These are phyloP conservation scores for Axis porcinus DNA, from an alignment of 2,113 vertebrate species.

Conservation along the genomic window DNA sequence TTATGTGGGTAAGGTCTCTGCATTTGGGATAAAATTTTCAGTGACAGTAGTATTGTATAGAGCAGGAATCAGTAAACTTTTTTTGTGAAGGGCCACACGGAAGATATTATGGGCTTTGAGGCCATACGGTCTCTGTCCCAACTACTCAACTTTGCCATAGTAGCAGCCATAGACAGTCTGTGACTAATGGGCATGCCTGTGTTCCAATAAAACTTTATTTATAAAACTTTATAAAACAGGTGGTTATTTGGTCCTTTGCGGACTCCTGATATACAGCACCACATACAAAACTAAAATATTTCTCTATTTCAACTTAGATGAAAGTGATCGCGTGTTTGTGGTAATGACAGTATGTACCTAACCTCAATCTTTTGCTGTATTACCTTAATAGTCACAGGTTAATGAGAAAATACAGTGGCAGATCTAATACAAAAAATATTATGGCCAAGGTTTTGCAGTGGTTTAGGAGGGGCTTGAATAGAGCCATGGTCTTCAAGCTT, in stretches of 20 bases:
- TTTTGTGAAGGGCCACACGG: background rate
- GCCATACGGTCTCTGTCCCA: background rate
- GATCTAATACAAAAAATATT: background rate
- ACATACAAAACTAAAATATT: background rate
- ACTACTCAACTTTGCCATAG: background rate
- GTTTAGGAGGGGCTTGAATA: background rate
- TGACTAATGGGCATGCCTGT: background rate
- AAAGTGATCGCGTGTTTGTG: background rate
- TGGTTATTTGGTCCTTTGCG: background rate
- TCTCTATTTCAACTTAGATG: background rate
- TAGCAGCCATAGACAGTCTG: background rate
- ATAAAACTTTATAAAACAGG: background rate
- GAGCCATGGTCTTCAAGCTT: background rate
- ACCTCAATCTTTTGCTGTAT: background rate
- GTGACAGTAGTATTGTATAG: background rate
- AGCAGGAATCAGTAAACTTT: background rate
- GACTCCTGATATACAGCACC: background rate
- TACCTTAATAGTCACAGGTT: background rate
- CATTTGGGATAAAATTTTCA: background rate
- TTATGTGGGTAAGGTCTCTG: background rate
- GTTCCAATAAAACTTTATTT: background rate
- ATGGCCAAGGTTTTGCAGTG: background rate
- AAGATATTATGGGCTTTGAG: background rate
- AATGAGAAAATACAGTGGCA: background rate
- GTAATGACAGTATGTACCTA: background rate